Percentiles rank a stretch among this genome's conserved stretches.
Conservation (phyloP, 2,888 invertebrate species). For the Melitaea athalia region DNA sequence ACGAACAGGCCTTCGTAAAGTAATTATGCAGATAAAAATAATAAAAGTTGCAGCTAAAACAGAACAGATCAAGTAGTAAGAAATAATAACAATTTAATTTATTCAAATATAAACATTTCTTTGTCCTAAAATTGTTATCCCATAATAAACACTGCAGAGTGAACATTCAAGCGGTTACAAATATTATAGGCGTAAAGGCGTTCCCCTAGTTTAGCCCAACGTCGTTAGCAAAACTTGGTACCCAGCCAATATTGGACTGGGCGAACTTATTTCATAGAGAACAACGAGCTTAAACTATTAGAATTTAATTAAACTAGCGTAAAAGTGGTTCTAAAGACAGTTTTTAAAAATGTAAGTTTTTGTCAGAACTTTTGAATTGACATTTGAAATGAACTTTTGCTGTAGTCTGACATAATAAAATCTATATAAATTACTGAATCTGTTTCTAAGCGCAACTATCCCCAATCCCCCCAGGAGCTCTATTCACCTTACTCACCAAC, state of each 20-base stretch:
- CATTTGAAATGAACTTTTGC: too few relatives aligned
- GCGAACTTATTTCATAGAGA: neutral
- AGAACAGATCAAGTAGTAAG: too few relatives aligned
- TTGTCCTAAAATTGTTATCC: neutral
- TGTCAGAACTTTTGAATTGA: too few relatives aligned
- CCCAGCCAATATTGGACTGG: slow-evolving; percentile 5
- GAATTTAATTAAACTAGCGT: neutral
- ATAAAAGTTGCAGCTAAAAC: too few relatives aligned
- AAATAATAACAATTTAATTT: too few relatives aligned
- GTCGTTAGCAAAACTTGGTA: slow-evolving; percentile 8
- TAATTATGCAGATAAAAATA: too few relatives aligned
- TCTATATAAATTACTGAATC: too few relatives aligned
- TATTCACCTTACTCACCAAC: too few relatives aligned
- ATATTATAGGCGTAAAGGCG: slow-evolving; percentile 1
- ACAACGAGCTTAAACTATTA: neutral
- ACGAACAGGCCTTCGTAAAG: too few relatives aligned
- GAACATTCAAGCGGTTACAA: neutral
- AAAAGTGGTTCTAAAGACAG: neutral
- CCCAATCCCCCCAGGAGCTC: too few relatives aligned
- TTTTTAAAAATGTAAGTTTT: neutral
- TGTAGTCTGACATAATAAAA: too few relatives aligned
- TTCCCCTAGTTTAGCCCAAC: neutral
- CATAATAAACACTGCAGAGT: neutral
- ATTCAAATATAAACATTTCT: neutral
- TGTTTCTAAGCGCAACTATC: too few relatives aligned